A percentile compares a stretch with the other conserved stretches of the same genome.
Evolutionary conservation across 2,888 invertebrate species (phyloP).

Genomic region (Lepidocyrtoides sp.): DNA sequence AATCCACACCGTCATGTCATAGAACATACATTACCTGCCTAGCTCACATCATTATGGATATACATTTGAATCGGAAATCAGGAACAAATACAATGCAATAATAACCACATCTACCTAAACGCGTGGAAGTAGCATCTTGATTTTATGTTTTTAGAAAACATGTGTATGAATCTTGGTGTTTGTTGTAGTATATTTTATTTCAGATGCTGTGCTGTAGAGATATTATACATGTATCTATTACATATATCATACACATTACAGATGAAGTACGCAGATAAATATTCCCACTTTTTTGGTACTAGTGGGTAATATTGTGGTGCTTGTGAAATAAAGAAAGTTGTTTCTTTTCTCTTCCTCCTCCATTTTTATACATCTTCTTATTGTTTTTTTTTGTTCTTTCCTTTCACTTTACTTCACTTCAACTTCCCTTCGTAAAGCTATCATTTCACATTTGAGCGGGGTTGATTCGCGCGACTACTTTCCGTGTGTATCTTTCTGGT

Average conservation of each 20-base stretch:
- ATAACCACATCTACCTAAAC: neutral
- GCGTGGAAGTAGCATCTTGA: conserved; percentile 58
- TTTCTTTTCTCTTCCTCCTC: neutral
- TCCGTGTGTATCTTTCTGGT: neutral
- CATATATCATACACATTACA: conserved; percentile 54
- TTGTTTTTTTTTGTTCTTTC: neutral
- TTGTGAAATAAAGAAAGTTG: conserved; percentile 59
- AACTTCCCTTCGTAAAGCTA: conserved; percentile 63
- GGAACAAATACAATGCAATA: conserved; percentile 30
- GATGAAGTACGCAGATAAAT: conserved; percentile 61
- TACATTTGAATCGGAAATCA: conserved; percentile 46
- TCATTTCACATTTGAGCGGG: conserved; percentile 67
- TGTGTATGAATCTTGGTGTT: neutral
- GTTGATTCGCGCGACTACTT: conserved; percentile 64
- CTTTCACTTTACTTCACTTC: conserved; percentile 51
- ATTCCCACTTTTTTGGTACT: conserved; percentile 42
- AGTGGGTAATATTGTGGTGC: conserved; percentile 5
- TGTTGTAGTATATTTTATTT: conserved; percentile 45
- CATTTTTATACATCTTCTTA: conserved; percentile 4
- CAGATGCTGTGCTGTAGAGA: conserved; percentile 50
- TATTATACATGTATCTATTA: conserved; percentile 2
- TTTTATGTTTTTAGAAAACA: conserved; percentile 52
- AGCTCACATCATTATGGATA: conserved; percentile 6
- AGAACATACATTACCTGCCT: neutral
- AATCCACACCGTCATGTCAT: neutral